Percentiles rank a stretch among this genome's conserved stretches.
phyloP scores from a whole-genome alignment of 92 coral and sea anemone species.

The Porites evermanni region DNA sequence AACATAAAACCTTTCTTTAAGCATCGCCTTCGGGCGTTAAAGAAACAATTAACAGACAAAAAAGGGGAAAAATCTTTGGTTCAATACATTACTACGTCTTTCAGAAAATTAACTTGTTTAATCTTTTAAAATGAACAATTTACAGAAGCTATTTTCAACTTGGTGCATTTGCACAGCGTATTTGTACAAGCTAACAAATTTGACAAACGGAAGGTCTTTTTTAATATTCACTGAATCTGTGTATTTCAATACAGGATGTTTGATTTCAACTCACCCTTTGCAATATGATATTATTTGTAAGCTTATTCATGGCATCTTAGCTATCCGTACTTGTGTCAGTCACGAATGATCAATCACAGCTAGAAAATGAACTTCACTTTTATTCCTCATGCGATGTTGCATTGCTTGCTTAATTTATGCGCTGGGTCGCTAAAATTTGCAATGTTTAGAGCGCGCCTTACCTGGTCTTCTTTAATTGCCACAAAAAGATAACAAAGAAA shows the following conservation, averaged over 20 bases:
- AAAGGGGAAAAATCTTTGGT: neutral
- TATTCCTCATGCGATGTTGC: neutral
- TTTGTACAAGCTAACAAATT: slow-evolving; percentile 27
- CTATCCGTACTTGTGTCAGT: neutral
- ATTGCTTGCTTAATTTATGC: neutral
- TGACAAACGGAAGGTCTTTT: slow-evolving; percentile 23
- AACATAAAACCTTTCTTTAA: neutral
- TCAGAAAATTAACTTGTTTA: neutral
- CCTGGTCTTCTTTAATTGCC: neutral
- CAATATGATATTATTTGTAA: slow-evolving; percentile 29
- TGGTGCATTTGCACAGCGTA: neutral
- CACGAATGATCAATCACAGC: neutral
- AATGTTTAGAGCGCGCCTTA: neutral
- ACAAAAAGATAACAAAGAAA: neutral
- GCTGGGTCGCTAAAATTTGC: neutral
- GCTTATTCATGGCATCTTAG: neutral
- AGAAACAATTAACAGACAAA: neutral
- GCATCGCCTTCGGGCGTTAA: too few relatives aligned
- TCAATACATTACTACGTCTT: neutral
- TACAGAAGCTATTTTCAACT: neutral
- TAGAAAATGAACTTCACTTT: neutral
- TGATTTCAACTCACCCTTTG: slow-evolving; percentile 28
- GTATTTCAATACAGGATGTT: slow-evolving; percentile 41
- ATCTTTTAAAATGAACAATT: neutral
- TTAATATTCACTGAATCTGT: slow-evolving; percentile 19